phyloP scores from a whole-genome alignment of 2,888 invertebrate species.

The Micoletzkya japonica region DNA sequence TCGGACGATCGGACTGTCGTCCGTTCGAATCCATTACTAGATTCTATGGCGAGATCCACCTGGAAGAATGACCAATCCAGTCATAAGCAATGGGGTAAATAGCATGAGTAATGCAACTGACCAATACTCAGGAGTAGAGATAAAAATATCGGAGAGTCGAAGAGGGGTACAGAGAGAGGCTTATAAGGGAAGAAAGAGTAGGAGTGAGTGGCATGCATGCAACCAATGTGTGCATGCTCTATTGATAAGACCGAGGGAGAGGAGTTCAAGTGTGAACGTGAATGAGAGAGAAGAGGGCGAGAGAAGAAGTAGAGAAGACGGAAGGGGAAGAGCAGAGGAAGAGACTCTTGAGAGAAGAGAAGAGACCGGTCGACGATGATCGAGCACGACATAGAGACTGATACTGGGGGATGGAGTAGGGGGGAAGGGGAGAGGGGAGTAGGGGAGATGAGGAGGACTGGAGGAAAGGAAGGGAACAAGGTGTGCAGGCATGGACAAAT shows the following conservation, averaged over 20 bases:
- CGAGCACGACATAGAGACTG: background rate
- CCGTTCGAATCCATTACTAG: no score
- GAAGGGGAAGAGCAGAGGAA: background rate
- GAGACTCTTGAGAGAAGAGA: background rate
- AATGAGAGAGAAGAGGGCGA: no score
- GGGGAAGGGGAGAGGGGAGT: background rate
- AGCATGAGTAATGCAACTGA: no score
- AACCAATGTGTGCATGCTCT: background rate
- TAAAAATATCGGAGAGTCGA: no score
- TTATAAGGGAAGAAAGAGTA: background rate
- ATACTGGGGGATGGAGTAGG: background rate
- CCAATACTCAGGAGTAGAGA: no score
- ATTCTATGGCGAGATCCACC: no score
- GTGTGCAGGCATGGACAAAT: background rate
- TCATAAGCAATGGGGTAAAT: no score
- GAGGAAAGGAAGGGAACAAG: conserved; percentile 14
- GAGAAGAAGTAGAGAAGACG: background rate
- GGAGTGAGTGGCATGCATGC: background rate
- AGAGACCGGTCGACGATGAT: background rate
- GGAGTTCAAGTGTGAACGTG: no score
- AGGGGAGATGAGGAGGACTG: background rate
- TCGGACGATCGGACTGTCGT: no score
- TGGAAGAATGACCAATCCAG: no score
- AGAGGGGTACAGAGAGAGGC: no score
- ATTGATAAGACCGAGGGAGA: no score